Percentiles rank a stretch among this genome's conserved stretches.
Evolutionary conservation across 2,888 invertebrate species (phyloP).

Genomic region (Anticlea derivata): DNA sequence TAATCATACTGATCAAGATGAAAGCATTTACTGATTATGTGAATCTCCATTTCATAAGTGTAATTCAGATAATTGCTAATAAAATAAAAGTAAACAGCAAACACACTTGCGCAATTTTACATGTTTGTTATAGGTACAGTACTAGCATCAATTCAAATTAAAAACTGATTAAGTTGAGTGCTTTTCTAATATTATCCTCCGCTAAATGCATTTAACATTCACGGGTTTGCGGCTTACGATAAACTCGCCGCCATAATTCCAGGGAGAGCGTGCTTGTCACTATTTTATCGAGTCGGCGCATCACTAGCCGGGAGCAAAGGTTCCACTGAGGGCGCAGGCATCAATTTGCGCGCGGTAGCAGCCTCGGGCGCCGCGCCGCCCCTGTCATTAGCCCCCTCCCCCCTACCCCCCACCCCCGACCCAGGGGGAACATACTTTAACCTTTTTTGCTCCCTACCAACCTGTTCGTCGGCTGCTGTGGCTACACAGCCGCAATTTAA

Average conservation of each 20-base stretch:
- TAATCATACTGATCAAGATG: slow-evolving; percentile 16
- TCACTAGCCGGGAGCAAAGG: slow-evolving; percentile 83
- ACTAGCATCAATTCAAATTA: background rate
- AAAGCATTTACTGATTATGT: slow-evolving; percentile 6
- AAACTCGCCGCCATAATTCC: slow-evolving; percentile 33
- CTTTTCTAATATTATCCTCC: slow-evolving; percentile 9
- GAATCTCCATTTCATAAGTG: slow-evolving; percentile 5
- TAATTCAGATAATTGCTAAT: slow-evolving; percentile 11
- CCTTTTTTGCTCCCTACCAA: slow-evolving; percentile 82
- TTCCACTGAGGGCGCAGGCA: slow-evolving; percentile 78
- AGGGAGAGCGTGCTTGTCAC: slow-evolving; percentile 61
- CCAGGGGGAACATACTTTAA: slow-evolving; percentile 75
- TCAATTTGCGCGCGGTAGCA: slow-evolving; percentile 82
- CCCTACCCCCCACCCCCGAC: slow-evolving; percentile 38
- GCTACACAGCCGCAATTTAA: slow-evolving; percentile 71
- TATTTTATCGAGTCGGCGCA: slow-evolving; percentile 72
- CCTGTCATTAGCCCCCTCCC: slow-evolving; percentile 76
- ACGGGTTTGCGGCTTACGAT: slow-evolving; percentile 15
- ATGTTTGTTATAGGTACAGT: too few relatives aligned
- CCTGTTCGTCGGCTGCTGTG: slow-evolving; percentile 80
- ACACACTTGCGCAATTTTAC: background rate
- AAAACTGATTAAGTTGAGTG: background rate
- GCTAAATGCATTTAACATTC: slow-evolving; percentile 17
- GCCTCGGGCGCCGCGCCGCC: slow-evolving; percentile 82
- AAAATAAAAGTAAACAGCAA: background rate